Conservation (phyloP, 2,797 vertebrate genomes). For the Propithecus perrieri region DNA sequence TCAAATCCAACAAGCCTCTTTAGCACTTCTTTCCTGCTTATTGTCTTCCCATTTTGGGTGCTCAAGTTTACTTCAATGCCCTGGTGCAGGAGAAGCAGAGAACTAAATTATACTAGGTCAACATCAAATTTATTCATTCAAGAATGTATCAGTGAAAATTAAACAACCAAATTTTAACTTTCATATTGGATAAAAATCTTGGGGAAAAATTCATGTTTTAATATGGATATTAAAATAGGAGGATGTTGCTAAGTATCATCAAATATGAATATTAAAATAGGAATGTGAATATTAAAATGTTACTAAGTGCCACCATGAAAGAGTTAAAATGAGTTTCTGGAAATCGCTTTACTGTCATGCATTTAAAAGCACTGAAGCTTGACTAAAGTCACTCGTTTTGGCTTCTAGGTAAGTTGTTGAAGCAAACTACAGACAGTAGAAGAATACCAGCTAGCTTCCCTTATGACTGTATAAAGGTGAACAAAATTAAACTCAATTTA, state of each 20-base stretch:
- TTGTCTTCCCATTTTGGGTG: neutral
- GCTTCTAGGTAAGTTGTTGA: slow-evolving; percentile 52
- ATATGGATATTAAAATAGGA: neutral
- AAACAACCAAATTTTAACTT: neutral
- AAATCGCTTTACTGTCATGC: neutral
- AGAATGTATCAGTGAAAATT: neutral
- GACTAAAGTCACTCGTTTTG: slow-evolving; percentile 26
- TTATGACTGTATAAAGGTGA: neutral
- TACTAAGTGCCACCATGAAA: neutral
- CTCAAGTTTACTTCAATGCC: neutral
- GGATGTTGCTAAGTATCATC: neutral
- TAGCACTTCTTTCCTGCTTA: neutral
- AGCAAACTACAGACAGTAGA: slow-evolving; percentile 47
- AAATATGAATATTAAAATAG: neutral
- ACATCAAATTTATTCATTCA: neutral
- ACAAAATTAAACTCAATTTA: neutral
- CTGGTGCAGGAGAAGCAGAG: neutral
- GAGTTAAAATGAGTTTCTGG: slow-evolving; percentile 40
- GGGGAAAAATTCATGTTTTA: neutral
- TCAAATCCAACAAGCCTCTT: neutral
- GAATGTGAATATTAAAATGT: neutral
- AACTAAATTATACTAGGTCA: neutral
- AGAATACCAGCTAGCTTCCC: neutral
- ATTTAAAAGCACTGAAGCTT: neutral
- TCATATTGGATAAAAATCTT: neutral